Conservation (phyloP, 1,140 invertebrate species). For the Zaprionus camerounensis region DNA sequence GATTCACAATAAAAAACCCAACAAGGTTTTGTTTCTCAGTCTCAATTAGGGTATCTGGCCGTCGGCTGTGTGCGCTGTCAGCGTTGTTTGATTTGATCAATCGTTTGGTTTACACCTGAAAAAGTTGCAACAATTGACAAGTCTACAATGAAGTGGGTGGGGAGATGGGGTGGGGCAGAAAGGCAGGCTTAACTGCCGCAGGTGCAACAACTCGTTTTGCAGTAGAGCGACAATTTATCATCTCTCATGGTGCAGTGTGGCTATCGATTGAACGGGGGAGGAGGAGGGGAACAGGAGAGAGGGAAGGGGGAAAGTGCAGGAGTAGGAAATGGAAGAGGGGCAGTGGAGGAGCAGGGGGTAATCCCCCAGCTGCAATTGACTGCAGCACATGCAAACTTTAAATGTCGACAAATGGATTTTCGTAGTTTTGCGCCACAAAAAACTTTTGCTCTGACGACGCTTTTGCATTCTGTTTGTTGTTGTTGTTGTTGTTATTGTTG, state of each 20-base stretch:
- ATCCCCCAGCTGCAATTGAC: slow-evolving; percentile 41
- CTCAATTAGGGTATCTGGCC: slow-evolving; percentile 10
- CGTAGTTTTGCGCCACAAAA: slow-evolving; percentile 54
- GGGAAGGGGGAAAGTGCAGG: neutral
- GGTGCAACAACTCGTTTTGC: slow-evolving; percentile 11
- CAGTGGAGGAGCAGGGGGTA: neutral
- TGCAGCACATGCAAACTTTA: slow-evolving; percentile 70
- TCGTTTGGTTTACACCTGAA: slow-evolving; percentile 50
- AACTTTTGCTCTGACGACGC: slow-evolving; percentile 46
- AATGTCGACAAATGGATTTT: slow-evolving; percentile 75
- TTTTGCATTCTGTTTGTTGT: slow-evolving; percentile 30
- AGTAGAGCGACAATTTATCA: slow-evolving; percentile 66
- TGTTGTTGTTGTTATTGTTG: slow-evolving; percentile 10
- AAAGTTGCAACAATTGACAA: slow-evolving; percentile 47
- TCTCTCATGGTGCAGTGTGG: slow-evolving; percentile 9
- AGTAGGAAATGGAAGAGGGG: too few relatives aligned
- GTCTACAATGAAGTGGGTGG: too few relatives aligned
- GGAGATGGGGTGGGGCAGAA: neutral
- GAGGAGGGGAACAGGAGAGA: neutral
- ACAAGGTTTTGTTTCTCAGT: neutral
- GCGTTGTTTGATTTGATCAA: slow-evolving; percentile 39
- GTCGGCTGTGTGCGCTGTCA: neutral
- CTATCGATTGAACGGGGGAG: neutral
- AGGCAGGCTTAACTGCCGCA: neutral
- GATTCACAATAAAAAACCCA: neutral